Percentiles rank a stretch among this genome's conserved stretches.
phyloP scores from a whole-genome alignment of 2,113 vertebrate genomes.

The Prolemur simus region DNA sequence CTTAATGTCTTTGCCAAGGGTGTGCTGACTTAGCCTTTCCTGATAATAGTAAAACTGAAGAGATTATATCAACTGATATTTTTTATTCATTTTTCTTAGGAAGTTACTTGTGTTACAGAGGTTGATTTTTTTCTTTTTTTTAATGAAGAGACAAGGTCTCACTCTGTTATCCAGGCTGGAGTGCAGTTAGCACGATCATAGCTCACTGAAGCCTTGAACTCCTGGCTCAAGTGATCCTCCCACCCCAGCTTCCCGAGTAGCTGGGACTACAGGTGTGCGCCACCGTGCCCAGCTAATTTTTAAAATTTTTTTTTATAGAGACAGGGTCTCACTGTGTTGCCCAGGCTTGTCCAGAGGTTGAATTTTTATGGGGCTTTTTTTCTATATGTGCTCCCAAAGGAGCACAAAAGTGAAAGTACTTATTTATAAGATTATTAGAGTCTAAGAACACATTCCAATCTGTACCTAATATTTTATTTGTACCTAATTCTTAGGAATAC shows the following conservation, averaged over 20 bases:
- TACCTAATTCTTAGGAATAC: slow-evolving; percentile 20
- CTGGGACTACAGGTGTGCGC: no score
- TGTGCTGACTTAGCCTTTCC: background rate
- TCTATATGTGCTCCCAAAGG: background rate
- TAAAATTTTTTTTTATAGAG: no score
- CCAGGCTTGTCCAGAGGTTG: background rate
- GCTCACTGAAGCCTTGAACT: no score
- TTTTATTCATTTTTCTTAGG: slow-evolving; percentile 2
- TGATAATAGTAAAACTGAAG: background rate
- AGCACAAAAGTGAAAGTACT: background rate
- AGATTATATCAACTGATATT: background rate
- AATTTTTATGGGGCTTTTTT: background rate
- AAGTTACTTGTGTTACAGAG: background rate
- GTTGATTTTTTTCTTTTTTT: background rate
- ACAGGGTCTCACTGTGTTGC: no score
- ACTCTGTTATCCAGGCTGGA: no score
- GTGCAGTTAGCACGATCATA: no score
- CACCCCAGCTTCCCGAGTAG: no score
- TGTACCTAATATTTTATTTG: background rate
- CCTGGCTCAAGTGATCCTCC: no score
- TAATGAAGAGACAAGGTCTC: no score
- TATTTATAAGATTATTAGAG: background rate
- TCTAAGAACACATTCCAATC: background rate
- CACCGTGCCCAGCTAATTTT: no score
- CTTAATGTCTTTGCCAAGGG: background rate